These are phyloP conservation scores for Habrosyne pyritoides DNA, from an alignment of 2,888 invertebrate genomes.

Conservation along the genomic window DNA sequence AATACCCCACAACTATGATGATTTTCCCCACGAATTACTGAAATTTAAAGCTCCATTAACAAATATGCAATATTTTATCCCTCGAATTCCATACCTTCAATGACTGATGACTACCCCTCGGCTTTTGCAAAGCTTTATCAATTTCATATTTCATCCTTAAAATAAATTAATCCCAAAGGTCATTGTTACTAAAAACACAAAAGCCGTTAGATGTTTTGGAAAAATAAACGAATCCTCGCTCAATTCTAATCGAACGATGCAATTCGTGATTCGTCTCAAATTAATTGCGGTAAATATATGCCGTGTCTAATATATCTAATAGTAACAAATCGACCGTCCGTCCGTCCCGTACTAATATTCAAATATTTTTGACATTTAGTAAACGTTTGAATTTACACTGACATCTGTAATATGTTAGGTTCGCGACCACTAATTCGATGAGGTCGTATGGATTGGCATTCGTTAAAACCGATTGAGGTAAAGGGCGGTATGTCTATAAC, in stretches of 20 bases:
- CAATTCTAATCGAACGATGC: constrained; percentile 16
- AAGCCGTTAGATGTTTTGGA: too few species aligned
- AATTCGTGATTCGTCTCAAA: constrained; percentile 43
- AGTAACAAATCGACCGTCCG: constrained; percentile 16
- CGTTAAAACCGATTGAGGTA: not conserved
- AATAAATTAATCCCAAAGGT: not conserved
- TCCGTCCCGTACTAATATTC: constrained; percentile 7
- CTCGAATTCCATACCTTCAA: too few species aligned
- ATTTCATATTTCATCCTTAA: not conserved
- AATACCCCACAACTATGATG: too few species aligned
- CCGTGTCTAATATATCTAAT: constrained; percentile 39
- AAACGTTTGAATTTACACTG: not conserved
- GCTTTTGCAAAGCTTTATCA: too few species aligned
- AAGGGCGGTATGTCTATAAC: not conserved
- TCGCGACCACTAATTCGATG: not conserved
- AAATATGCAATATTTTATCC: too few species aligned
- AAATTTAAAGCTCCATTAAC: too few species aligned
- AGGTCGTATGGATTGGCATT: not conserved
- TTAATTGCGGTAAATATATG: constrained; percentile 49
- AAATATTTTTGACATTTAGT: constrained; percentile 11
- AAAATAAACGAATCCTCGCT: not conserved
- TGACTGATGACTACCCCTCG: too few species aligned
- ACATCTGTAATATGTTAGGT: constrained; percentile 3
- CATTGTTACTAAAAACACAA: not conserved
- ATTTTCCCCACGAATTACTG: too few species aligned